Percentiles rank a stretch among this genome's conserved stretches.
phyloP scores from a whole-genome alignment of 2,797 vertebrate species.

The Poecile montanus region DNA sequence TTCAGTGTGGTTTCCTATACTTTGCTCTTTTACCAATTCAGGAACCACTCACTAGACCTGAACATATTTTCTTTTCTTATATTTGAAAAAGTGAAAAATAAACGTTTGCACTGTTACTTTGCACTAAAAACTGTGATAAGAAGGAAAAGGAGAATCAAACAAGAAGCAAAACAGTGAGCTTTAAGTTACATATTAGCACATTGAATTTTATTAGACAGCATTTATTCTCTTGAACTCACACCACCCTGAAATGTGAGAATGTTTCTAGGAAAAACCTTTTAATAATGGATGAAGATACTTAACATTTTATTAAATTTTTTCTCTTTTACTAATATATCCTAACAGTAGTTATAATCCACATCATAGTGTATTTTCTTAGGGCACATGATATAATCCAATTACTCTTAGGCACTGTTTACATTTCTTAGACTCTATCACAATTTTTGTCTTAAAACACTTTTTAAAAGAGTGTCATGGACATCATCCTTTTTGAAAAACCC shows the following conservation, averaged over 20 bases:
- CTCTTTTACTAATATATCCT: background rate
- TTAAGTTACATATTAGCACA: background rate
- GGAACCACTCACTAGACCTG: background rate
- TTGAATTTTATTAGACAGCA: background rate
- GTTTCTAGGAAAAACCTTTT: background rate
- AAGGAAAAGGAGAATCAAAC: background rate
- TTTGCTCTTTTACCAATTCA: background rate
- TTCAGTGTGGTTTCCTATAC: background rate
- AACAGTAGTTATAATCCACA: background rate
- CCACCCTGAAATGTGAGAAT: background rate
- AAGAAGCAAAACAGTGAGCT: background rate
- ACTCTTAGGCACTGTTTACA: background rate
- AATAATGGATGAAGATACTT: background rate
- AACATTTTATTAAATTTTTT: background rate
- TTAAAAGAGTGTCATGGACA: background rate
- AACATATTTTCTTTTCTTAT: background rate
- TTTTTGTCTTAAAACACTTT: background rate
- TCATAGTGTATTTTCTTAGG: background rate
- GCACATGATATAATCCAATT: background rate
- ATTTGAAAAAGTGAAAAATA: background rate
- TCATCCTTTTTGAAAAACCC: background rate
- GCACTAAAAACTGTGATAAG: background rate
- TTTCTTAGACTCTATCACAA: background rate
- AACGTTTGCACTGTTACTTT: background rate
- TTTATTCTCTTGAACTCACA: background rate